Conservation (phyloP, 2,797 vertebrate genomes). For the Phrynocephalus guinanensis region DNA sequence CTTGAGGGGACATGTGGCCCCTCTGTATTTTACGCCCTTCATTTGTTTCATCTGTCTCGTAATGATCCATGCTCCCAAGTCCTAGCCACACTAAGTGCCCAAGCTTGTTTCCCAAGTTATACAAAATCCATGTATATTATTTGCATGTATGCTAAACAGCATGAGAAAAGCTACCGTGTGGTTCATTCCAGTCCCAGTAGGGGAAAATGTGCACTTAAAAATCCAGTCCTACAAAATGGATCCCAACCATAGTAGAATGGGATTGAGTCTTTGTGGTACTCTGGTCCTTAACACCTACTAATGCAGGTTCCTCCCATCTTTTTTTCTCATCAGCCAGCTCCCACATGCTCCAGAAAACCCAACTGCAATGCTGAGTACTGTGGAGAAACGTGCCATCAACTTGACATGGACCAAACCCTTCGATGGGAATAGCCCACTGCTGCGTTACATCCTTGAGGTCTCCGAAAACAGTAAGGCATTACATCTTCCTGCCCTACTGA, state of each 20-base stretch:
- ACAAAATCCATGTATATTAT: background rate
- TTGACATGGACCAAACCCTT: slow-evolving; percentile 94
- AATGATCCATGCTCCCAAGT: background rate
- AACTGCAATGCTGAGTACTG: slow-evolving; percentile 80
- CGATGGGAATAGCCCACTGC: slow-evolving; percentile 94
- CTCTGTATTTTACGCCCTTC: background rate
- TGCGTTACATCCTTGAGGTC: slow-evolving; percentile 93
- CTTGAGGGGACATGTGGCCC: too few species aligned
- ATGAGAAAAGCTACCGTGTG: background rate
- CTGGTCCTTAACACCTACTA: background rate
- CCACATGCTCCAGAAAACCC: slow-evolving; percentile 94
- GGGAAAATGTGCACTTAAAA: too few species aligned
- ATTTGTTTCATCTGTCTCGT: background rate
- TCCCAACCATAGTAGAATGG: background rate
- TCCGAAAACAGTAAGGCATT: slow-evolving; percentile 94
- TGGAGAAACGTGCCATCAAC: slow-evolving; percentile 91
- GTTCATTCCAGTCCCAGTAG: background rate
- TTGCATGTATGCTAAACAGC: background rate
- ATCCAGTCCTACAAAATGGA: background rate
- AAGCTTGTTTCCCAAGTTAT: background rate
- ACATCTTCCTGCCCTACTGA: background rate
- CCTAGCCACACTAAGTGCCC: background rate
- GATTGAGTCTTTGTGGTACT: background rate
- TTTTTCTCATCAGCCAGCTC: slow-evolving; percentile 85
- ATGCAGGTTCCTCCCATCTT: background rate